Base-by-base conservation (phyloP, 2,797 vertebrate species). In the Nyctibius grandis region DNA sequence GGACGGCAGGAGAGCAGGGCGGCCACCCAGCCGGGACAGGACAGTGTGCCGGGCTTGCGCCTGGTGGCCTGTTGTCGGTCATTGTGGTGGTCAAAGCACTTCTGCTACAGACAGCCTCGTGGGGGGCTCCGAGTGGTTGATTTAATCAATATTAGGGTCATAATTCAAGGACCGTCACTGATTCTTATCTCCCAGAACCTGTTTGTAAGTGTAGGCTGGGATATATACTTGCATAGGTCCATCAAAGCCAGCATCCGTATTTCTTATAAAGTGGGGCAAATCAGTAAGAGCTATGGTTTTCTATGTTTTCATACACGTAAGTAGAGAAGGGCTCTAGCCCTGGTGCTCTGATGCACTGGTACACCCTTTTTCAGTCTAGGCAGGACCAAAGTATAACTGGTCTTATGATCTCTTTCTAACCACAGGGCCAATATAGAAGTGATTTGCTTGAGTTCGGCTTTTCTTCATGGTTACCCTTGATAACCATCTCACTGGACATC, bases 181-280 rank as follows among this genome's bases (percentile, higher is more conserved):
- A 25, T 68, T 44, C 19, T 13, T 20, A 3, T 5, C 17, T 19
- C 38, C 33, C 60, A 36, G 60, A 81, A 57, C 20, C 34, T 40
- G 17, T 28, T 38, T 1, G 0, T 19, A 38, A 42, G 21, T 6
- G 26, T 12, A 36, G 9, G n/a, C 54, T 57, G 65, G 74, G 36
- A 6, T 38, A 28, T 1, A 3, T 15, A 14, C 11, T 7, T 17
- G 3, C 4, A 4, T 6, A 13, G 0, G 0, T 11, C 73, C 54
- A 19, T 36, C 67, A 51, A 54, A 65, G 61, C 19, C 64, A 12
- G 9, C 2, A 11, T 17, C 31, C 0, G 0, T 42, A 28, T 38
- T 48, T 70, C 51, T 54, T 15, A n/a, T 13, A 21, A 57, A 77
- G 42, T 1, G 2, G 5, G 19, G 12, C 5, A 26, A 61, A 34